Base-by-base conservation (phyloP, 2,113 vertebrate genomes). In the Rallus limicola region DNA sequence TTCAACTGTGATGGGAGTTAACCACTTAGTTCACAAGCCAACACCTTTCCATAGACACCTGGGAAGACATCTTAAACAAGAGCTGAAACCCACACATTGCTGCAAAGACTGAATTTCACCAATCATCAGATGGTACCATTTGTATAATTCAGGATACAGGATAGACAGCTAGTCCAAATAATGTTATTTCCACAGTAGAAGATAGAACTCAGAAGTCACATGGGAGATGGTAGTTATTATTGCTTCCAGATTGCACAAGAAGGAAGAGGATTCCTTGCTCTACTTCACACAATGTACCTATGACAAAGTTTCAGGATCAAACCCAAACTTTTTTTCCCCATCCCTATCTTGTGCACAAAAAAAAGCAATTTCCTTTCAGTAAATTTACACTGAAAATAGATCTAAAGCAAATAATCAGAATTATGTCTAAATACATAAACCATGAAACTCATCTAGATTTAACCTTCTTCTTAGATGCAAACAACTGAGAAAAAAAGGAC, bases 21-120 rank as follows among this genome's bases (percentile, higher is more conserved):
- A 24, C 5, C 13, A 19, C 40, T 44, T 31, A 40, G 8, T 7
- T 64, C 0, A 0, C 28, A 46, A 33, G 18, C 31, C 16, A 5
- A 42, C 8, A 9, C 10, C 44, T 75, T 82, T 40, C 11, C 9
- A 8, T 7, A 53, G 34, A 11, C 29, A 21, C 16, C 28, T n/a
- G 21, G 70, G 44, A n/a, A 33, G 18, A 2, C 23, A 8, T 55
- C 31, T 59, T 65, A 56, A 77, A 36, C 18, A 3, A 52, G 14
- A 77, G 15, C 13, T 63, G 53, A 76, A 36, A 19, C 26, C 10
- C 31, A 59, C 40, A 8, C 21, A 16, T 52, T 5, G 7, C 7
- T 3, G 62, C 33, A 95, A 69, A 55, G 24, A 34, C 6, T 63
- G 36, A 52, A 81, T 64, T 46, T 5, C 0, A 6, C 44, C 25